Conservation (phyloP, 2,797 vertebrate species). For the Artibeus lituratus region DNA sequence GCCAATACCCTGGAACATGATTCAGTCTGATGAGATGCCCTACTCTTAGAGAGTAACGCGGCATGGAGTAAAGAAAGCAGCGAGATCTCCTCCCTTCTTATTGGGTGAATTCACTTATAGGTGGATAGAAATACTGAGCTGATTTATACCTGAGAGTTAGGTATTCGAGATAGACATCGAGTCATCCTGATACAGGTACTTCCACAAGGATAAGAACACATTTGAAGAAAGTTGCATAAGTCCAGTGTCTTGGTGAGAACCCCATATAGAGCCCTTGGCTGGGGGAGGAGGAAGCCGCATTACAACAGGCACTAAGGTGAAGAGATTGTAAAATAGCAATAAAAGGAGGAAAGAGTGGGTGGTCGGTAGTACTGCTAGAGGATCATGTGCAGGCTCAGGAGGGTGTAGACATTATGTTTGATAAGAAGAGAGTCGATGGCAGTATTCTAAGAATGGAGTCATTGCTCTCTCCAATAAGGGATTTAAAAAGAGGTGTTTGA, state of each 20-base stretch:
- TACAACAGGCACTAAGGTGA: background rate
- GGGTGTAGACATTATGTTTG: background rate
- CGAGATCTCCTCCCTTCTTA: background rate
- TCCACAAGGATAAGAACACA: background rate
- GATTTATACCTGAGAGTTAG: background rate
- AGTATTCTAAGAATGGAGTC: background rate
- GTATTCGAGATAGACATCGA: background rate
- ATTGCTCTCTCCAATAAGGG: background rate
- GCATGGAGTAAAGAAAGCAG: background rate
- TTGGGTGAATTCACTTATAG: background rate
- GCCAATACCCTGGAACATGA: background rate
- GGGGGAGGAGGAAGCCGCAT: background rate
- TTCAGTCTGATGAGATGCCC: background rate
- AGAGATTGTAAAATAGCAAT: slow-evolving; percentile 6
- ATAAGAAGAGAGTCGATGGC: background rate
- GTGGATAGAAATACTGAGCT: background rate
- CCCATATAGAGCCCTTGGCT: background rate
- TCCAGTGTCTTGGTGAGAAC: background rate
- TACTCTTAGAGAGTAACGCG: background rate
- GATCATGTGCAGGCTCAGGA: background rate
- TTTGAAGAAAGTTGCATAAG: background rate
- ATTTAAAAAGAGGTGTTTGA: slow-evolving; percentile 39
- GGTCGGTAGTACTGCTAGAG: background rate
- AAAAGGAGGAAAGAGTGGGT: background rate
- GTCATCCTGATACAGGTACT: background rate